Evolutionary conservation across 1,140 invertebrate species (phyloP).

Genomic region (Bombus consobrinus): DNA sequence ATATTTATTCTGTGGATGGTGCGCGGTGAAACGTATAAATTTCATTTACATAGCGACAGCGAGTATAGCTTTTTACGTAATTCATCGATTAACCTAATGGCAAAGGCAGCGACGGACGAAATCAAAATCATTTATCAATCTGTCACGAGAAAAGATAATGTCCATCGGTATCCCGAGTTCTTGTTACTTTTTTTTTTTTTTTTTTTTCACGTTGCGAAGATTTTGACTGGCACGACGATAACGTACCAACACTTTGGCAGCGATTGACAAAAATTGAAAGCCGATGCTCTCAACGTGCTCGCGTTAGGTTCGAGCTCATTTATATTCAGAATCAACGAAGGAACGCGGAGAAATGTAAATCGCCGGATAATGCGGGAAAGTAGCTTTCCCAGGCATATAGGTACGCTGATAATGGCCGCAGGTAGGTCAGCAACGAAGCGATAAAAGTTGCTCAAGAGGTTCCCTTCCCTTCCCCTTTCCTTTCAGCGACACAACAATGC

Average conservation of each 20-base stretch:
- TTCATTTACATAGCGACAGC: constrained; percentile 19
- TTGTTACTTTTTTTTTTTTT: not conserved
- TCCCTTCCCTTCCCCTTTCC: constrained; percentile 31
- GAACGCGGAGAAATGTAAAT: constrained; percentile 17
- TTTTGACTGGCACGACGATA: not conserved
- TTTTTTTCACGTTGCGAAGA: not conserved
- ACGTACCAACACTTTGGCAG: not conserved
- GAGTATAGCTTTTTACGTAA: not conserved
- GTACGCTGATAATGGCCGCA: constrained; percentile 64
- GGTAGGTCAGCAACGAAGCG: constrained; percentile 72
- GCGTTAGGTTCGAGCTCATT: not conserved
- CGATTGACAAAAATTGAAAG: not conserved
- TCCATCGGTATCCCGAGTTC: not conserved
- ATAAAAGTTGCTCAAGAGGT: constrained; percentile 74
- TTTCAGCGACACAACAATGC: constrained; percentile 67
- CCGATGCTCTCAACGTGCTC: no score
- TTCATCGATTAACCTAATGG: constrained; percentile 11
- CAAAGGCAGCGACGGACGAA: not conserved
- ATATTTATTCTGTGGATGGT: constrained; percentile 1
- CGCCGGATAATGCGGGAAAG: constrained; percentile 53
- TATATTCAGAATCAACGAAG: constrained; percentile 8
- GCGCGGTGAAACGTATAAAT: not conserved
- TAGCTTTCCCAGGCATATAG: constrained; percentile 58
- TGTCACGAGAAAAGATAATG: not conserved
- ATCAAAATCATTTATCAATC: not conserved